Evolutionary conservation across 2,113 vertebrate species (phyloP), one percentile per base, ranked within the genome.

Genomic region (Brevimyrus niger): DNA sequence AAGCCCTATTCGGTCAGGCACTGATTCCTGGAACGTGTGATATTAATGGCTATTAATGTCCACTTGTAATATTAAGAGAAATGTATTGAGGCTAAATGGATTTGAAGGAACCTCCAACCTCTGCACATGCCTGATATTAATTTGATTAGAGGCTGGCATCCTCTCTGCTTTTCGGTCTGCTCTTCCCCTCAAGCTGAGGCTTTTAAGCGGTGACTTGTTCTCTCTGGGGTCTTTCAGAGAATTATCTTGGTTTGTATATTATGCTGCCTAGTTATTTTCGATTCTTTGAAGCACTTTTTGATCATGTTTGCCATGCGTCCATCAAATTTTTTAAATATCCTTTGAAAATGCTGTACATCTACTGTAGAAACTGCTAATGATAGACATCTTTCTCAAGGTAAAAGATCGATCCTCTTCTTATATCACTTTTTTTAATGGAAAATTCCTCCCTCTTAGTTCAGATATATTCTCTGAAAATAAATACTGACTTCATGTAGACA

Each of bases 51-150:
- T 84, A 19, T 44, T 46, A 84, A 23, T 84, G 82, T 47, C 82
- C 82, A n/a, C 82, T 84, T 27, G 17, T 46, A 84, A 47, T 47
- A 84, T 47, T 84, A 47, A 23, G 17, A 47, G 47, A 84, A 47
- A 84, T 46, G n/a, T 47, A 84, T 46, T 84, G 44, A 84, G 38
- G 82, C 82, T 46, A 84, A 84, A 46, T 84, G 82, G 82, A 84
- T 84, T 84, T 80, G 19, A 21, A 84, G 21, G 0, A n/a, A n/a
- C 44, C 23, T 48, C 23, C 38, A n/a, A 47, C 82, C 82, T 47
- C 38, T 84, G 82, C 21, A 47, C 23, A 46, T 47, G 44, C 21
- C 42, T 47, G 44, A 47, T 84, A 23, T 84, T 46, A 84, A 84
- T 84, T 47, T n/a, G 44, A n/a, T 84, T 84, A 47, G 82, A 11